These are phyloP conservation scores for Pollicipes pollicipes DNA, from an alignment of 1,140 invertebrate species.

Conservation along the genomic window DNA sequence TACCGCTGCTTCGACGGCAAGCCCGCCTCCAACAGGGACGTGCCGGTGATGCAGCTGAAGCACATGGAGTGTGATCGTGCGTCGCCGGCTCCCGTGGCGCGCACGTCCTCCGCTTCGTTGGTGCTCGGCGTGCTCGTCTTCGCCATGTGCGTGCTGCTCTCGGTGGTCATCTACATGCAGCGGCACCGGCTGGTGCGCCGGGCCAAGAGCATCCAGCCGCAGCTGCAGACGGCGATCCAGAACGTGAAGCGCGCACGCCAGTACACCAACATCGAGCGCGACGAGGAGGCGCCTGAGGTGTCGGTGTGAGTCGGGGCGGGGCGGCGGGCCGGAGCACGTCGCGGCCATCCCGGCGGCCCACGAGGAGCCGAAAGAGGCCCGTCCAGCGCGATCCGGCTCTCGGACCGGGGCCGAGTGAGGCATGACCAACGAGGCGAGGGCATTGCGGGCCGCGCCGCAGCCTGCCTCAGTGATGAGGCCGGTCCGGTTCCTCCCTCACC, in stretches of 20 bases:
- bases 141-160: neutral
- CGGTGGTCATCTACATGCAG: neutral
- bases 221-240: neutral
- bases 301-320: too few relatives aligned
- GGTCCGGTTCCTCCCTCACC: too few relatives aligned
- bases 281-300: neutral
- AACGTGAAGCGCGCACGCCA: neutral
- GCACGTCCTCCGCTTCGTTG: neutral
- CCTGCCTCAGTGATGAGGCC: too few relatives aligned
- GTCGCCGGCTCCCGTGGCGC: too few relatives aligned
- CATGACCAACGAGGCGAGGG: too few relatives aligned
- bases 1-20: neutral
- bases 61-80: neutral
- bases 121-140: neutral
- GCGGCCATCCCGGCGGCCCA: too few relatives aligned
- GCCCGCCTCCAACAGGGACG: neutral
- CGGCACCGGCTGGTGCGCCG: neutral
- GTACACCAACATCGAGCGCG: neutral
- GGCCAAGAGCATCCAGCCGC: neutral
- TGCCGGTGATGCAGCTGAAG: neutral
- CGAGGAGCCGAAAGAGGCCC: too few relatives aligned
- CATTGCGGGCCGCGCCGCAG: too few relatives aligned
- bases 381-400: too few relatives aligned
- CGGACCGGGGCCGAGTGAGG: too few relatives aligned
- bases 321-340: too few relatives aligned